Conservation (phyloP, 2,888 invertebrate species). For the Andrena camellia region DNA sequence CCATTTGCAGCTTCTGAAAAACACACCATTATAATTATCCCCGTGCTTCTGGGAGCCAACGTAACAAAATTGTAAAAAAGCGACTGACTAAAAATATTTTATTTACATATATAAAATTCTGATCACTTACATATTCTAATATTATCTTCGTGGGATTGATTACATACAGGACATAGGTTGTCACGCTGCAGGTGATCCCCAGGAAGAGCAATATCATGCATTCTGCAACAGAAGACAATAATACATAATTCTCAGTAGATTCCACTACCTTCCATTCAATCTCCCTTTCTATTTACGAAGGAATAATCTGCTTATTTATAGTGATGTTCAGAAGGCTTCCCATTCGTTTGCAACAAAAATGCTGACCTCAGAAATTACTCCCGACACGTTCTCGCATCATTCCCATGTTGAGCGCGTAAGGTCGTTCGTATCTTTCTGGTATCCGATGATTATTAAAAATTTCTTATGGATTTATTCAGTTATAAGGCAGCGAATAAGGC, state of each 20-base stretch:
- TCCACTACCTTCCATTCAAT: neutral
- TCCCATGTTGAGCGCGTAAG: neutral
- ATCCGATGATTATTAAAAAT: neutral
- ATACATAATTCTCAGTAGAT: neutral
- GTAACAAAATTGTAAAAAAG: no score
- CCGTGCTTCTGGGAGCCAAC: no score
- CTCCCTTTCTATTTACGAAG: neutral
- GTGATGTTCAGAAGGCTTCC: neutral
- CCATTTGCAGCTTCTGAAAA: slow-evolving; percentile 86
- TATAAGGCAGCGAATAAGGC: neutral
- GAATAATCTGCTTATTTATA: neutral
- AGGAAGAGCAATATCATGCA: slow-evolving; percentile 82
- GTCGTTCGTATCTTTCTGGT: no score
- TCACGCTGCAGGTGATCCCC: slow-evolving; percentile 78
- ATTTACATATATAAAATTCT: neutral
- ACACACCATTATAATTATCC: no score
- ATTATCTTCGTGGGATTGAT: slow-evolving; percentile 80
- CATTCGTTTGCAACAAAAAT: neutral
- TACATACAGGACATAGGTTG: slow-evolving; percentile 80
- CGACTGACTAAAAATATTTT: neutral
- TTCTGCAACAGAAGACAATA: slow-evolving; percentile 78
- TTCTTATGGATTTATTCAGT: neutral
- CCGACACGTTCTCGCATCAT: neutral
- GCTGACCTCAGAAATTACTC: neutral
- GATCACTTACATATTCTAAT: slow-evolving; percentile 80